Evolutionary conservation across 1,140 invertebrate genomes (phyloP).

Genomic region (Drosophila tani): DNA sequence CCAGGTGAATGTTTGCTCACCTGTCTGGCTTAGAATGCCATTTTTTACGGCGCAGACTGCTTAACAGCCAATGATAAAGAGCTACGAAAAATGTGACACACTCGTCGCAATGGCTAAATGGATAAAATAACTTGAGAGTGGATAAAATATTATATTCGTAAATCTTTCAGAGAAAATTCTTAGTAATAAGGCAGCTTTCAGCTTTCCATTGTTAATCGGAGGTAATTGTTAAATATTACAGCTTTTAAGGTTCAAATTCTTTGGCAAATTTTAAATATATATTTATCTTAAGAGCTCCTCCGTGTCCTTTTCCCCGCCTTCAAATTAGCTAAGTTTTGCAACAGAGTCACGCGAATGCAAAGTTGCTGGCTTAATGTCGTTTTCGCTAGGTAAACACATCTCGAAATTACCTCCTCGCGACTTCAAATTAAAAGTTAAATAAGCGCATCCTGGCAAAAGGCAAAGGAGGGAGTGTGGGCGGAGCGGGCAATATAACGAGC

Average conservation of each 20-base stretch:
- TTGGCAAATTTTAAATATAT: too few species aligned
- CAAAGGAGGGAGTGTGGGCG: background rate
- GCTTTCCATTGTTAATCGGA: too few species aligned
- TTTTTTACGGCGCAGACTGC: slow-evolving; percentile 30
- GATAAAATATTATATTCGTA: background rate
- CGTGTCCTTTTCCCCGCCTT: background rate
- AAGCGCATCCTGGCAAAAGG: slow-evolving; percentile 44
- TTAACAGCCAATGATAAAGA: slow-evolving; percentile 26
- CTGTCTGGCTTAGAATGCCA: slow-evolving; percentile 21
- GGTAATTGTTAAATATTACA: too few species aligned
- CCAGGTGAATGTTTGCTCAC: slow-evolving; percentile 19
- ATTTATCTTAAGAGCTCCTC: too few species aligned
- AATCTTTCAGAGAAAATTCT: background rate
- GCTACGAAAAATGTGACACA: background rate
- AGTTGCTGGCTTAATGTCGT: slow-evolving; percentile 19
- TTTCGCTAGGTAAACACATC: slow-evolving; percentile 54
- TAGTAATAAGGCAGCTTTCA: too few species aligned
- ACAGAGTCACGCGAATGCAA: background rate
- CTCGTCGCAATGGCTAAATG: background rate
- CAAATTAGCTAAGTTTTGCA: slow-evolving; percentile 3
- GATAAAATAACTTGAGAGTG: background rate
- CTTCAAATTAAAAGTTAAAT: slow-evolving; percentile 78
- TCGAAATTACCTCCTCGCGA: slow-evolving; percentile 37
- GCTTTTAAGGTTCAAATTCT: too few species aligned
- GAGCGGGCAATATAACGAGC: slow-evolving; percentile 13